Evolutionary conservation across 1,140 invertebrate species (phyloP), one percentile per base, ranked within the genome.

Genomic region (Scylla paramamosain): DNA sequence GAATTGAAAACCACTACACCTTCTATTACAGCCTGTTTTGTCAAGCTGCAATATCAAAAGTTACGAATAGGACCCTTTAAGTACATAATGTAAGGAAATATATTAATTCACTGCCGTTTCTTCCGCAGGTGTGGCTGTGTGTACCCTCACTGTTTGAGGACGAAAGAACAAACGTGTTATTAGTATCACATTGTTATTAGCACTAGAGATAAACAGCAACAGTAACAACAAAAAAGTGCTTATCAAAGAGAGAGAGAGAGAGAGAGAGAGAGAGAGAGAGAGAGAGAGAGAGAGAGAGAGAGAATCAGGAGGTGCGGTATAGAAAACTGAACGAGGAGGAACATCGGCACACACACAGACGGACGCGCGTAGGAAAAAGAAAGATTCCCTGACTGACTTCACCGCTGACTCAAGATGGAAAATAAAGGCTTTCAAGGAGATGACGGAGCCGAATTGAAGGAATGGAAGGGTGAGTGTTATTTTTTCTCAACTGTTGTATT

Each of bases 261-360:
- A 86, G 83, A 28, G 83, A 86, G 83, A 86, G 83, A 86, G 83
- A 86, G 83, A 86, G 83, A 86, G 83, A 86, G 83, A 86, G 14
- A 86, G n/a, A 86, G n/a, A 25, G n/a, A 86, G 83, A 86, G n/a
- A 86, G n/a, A 86, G 25, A 25, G 25, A 84, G 6, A 84, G 82
- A 84, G 82, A 12, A 31, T 29, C 28, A 86, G 83, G 32, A 28
- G n/a, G n/a, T 28, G 10, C 28, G 28, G 8, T 0, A 86, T 31
- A 16, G 77, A 28, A 20, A 82, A 82, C 77, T 3, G 77, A 82
- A 20, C 16, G 28, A 28, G 77, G 8, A 82, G 77, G 77, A n/a
- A 88, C 16, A 16, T 14, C 4, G n/a, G 16, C 86, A 88, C 86
- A 16, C 86, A 88, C 2, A 16, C 3, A 88, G n/a, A 88, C 86